These are phyloP conservation scores for Zaprionus taronus DNA, from an alignment of 1,140 invertebrate genomes.

Conservation along the genomic window DNA sequence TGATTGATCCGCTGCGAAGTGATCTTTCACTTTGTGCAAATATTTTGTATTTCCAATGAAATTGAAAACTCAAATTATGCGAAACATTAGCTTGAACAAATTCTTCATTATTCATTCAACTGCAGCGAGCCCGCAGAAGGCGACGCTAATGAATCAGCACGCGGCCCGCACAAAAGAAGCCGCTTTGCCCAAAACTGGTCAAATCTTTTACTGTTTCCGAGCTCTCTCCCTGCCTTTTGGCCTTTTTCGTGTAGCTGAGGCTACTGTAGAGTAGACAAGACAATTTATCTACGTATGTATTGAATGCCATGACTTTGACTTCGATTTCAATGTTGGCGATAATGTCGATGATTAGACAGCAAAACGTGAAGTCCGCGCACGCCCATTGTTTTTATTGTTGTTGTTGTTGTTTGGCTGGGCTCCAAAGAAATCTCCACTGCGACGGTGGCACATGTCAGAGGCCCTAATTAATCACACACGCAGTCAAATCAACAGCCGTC, in stretches of 20 bases:
- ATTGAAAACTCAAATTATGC: conserved; percentile 42
- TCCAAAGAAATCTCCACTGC: conserved; percentile 50
- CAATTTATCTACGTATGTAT: conserved; percentile 22
- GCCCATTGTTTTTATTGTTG: conserved; percentile 45
- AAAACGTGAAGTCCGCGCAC: conserved; percentile 63
- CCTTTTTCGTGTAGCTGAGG: conserved; percentile 32
- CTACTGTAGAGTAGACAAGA: conserved; percentile 51
- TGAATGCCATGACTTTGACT: conserved; percentile 66
- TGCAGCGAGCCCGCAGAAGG: conserved; percentile 15
- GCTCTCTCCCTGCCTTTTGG: conserved; percentile 6
- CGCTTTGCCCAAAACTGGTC: conserved; percentile 44
- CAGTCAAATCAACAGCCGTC: conserved; percentile 1
- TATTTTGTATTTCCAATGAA: conserved; percentile 49
- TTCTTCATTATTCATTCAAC: conserved; percentile 13
- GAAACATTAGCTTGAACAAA: conserved; percentile 18
- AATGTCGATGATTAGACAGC: conserved; percentile 74
- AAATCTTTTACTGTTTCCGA: background rate
- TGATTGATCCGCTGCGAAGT: conserved; percentile 25
- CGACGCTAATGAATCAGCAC: conserved; percentile 31
- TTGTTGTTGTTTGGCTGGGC: conserved; percentile 1
- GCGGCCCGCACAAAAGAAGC: conserved; percentile 36
- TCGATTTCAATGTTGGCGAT: conserved; percentile 75
- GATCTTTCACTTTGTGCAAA: conserved; percentile 62
- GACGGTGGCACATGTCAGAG: conserved; percentile 68
- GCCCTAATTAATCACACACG: conserved; percentile 73